Evolutionary conservation across 2,113 vertebrate species (phyloP).

Genomic region (Pseudopipra pipra): DNA sequence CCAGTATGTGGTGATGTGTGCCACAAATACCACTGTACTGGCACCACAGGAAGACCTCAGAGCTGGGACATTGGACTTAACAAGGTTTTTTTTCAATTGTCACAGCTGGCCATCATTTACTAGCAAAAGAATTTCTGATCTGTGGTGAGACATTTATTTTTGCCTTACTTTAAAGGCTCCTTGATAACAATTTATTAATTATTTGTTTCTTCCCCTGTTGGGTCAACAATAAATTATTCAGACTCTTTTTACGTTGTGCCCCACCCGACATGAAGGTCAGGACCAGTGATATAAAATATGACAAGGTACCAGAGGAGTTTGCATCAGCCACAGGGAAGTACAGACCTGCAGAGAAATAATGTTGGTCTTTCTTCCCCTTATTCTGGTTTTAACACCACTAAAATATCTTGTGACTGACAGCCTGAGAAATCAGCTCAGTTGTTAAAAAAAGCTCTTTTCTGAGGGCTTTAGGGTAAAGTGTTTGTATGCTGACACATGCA

Average conservation of each 20-base stretch:
- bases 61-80: background rate
- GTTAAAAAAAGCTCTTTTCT: background rate
- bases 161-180: background rate
- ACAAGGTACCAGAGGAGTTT: background rate
- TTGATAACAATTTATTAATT: background rate
- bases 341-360: background rate
- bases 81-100: background rate
- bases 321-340: background rate
- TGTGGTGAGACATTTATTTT: background rate
- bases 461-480: background rate
- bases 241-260: background rate
- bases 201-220: background rate
- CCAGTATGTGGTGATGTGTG: fast-evolving
- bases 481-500: background rate
- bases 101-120: background rate
- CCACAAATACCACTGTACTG: background rate
- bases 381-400: background rate
- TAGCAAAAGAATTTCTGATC: background rate
- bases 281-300: background rate
- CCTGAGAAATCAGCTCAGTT: background rate
- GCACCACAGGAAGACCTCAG: fast-evolving
- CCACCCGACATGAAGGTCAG: background rate
- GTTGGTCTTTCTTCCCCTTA: background rate
- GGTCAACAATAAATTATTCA: background rate
- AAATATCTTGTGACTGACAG: background rate